Conservation (phyloP, 2,888 invertebrate species). For the Noctua pronuba region DNA sequence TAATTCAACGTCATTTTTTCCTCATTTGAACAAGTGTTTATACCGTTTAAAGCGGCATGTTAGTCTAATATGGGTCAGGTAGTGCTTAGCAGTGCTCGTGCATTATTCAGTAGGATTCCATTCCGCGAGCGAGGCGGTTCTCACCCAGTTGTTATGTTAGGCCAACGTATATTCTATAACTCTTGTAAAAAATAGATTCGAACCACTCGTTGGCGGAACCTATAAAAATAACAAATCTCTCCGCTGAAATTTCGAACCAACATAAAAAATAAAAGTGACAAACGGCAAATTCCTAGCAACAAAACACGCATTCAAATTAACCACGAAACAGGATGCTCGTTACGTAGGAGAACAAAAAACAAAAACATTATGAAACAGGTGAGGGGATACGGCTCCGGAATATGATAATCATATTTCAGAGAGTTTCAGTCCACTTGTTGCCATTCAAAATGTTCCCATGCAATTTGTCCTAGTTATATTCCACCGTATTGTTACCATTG, state of each 20-base stretch:
- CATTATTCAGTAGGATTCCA: conserved; percentile 74
- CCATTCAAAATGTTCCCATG: conserved; percentile 71
- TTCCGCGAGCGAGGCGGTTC: conserved; percentile 58
- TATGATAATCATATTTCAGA: conserved; percentile 82
- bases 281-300: conserved; percentile 79
- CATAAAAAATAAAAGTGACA: conserved; percentile 72
- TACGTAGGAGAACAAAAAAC: conserved; percentile 80
- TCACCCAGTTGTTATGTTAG: conserved; percentile 65
- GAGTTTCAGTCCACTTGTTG: conserved; percentile 79
- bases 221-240: conserved; percentile 68
- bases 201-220: conserved; percentile 33
- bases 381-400: conserved; percentile 77
- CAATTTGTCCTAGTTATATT: conserved; percentile 68
- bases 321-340: conserved; percentile 86
- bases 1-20: conserved; percentile 26
- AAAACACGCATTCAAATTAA: conserved; percentile 87
- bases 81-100: conserved; percentile 69
- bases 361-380: conserved; percentile 81
- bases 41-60: conserved; percentile 64
- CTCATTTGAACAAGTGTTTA: conserved; percentile 60
- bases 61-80: conserved; percentile 74
- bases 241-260: conserved; percentile 52
- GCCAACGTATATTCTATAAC: conserved; percentile 51
- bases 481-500: conserved; percentile 65
- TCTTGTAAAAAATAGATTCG: conserved; percentile 56